Conservation (phyloP, 1,140 invertebrate genomes). For the Achatina immaculata region DNA sequence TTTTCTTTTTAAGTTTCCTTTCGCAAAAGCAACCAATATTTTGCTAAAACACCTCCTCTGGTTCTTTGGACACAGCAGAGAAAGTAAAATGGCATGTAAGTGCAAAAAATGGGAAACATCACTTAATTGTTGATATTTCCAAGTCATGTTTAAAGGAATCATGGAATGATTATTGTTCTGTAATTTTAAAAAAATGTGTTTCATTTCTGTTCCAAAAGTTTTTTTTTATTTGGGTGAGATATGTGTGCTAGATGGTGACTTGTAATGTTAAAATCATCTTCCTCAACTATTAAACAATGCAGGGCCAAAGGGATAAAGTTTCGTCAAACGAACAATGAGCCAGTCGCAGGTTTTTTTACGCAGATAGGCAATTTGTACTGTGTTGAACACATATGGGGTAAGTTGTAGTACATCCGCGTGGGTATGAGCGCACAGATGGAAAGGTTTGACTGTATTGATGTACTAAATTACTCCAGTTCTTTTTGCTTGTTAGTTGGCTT, state of each 20-base stretch:
- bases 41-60: too few relatives aligned
- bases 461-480: background rate
- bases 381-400: slow-evolving; percentile 99
- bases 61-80: too few relatives aligned
- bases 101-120: too few relatives aligned
- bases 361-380: slow-evolving; percentile 96
- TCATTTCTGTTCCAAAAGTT: too few relatives aligned
- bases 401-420: slow-evolving; percentile 56
- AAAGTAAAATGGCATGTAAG: too few relatives aligned
- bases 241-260: slow-evolving; percentile 4
- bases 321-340: slow-evolving; percentile 90
- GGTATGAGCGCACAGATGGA: background rate
- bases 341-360: slow-evolving; percentile 95
- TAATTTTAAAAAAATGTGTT: too few relatives aligned
- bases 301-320: slow-evolving; percentile 92
- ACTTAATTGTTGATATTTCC: too few relatives aligned
- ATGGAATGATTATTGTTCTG: too few relatives aligned
- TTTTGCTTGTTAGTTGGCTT: background rate
- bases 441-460: background rate
- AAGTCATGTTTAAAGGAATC: too few relatives aligned
- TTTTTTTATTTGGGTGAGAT: background rate
- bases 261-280: background rate
- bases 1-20: too few relatives aligned
- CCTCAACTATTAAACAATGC: background rate
- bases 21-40: too few relatives aligned